Base-by-base conservation (phyloP, 2,113 vertebrate species). In the Cinclus cinclus region DNA sequence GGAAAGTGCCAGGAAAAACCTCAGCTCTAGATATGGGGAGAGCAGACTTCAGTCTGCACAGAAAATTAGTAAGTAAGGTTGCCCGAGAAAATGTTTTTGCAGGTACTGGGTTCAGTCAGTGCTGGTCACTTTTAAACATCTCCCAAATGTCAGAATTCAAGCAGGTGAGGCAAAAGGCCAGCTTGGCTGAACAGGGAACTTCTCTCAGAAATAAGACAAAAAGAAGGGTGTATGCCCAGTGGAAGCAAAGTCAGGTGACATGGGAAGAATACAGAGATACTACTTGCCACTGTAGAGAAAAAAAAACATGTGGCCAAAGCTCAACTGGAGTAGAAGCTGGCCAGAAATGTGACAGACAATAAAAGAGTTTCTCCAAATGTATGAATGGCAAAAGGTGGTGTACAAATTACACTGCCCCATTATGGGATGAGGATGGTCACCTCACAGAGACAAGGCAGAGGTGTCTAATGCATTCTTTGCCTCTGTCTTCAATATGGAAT, bases 161-260 rank as follows among this genome's bases (percentile, higher is more conserved):
- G 31, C 2, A 25, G 2, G 25, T 0, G 1, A 28, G 9, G 30
- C 7, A 44, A 13, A 60, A 44, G 13, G 5, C 16, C 37, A 35
- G 3, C 13, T 62, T 83, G 25, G 4, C 12, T 35, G 20, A 70
- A 30, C 20, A 35, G 23, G 23, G 64, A 30, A 15, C 4, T 58
- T n/a, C 7, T 41, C 30, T 69, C 3, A 0, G 30, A 82, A 41
- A n/a, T 28, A 22, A 23, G 19, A 9, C 6, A 8, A 41, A 39
- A 47, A 69, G 11, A 9, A n/a, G 12, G 9, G 3, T 50, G 19
- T 9, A 23, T 23, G 15, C 15, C 23, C 35, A 58, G 28, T 39
- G 52, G 42, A 33, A 47, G 18, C 22, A 47, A 47, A 13, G 30
- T 22, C 15, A 60, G 35, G 12, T 50, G 15, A 41, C 28, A n/a